Evolutionary conservation across 2,888 invertebrate species (phyloP).

Genomic region (Synanthedon tipuliformis): DNA sequence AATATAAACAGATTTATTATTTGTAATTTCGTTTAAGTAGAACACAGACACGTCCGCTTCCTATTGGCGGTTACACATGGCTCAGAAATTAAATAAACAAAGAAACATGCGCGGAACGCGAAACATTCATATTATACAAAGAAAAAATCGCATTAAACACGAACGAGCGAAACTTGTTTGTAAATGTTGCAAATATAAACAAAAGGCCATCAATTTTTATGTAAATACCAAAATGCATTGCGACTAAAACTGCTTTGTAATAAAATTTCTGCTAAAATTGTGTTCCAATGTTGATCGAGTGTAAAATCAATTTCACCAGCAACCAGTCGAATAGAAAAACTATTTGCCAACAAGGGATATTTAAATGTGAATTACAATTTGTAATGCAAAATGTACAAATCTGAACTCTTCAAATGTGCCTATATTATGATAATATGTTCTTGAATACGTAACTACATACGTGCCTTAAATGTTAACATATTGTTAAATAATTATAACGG

Average conservation of each 20-base stretch:
- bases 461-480: too few species aligned
- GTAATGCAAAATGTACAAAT: neutral
- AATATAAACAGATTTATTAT: constrained; percentile 43
- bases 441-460: too few species aligned
- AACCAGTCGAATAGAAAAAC: neutral
- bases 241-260: neutral
- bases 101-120: neutral
- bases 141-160: neutral
- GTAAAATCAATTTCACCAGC: neutral
- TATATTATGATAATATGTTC: too few species aligned
- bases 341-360: neutral
- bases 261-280: neutral
- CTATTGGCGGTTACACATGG: constrained; percentile 11
- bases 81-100: constrained; percentile 1
- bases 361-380: neutral
- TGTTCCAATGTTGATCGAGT: neutral
- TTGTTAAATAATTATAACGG: too few species aligned
- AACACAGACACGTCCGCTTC: constrained; percentile 32
- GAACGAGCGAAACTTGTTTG: neutral
- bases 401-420: too few species aligned
- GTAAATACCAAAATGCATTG: neutral
- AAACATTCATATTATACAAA: neutral
- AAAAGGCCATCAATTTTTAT: neutral
- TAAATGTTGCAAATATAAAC: neutral
- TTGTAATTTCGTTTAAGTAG: constrained; percentile 23